Evolutionary conservation across 23 tunicate species (phyloP).

Genomic region (Trididemnum nubilum): DNA sequence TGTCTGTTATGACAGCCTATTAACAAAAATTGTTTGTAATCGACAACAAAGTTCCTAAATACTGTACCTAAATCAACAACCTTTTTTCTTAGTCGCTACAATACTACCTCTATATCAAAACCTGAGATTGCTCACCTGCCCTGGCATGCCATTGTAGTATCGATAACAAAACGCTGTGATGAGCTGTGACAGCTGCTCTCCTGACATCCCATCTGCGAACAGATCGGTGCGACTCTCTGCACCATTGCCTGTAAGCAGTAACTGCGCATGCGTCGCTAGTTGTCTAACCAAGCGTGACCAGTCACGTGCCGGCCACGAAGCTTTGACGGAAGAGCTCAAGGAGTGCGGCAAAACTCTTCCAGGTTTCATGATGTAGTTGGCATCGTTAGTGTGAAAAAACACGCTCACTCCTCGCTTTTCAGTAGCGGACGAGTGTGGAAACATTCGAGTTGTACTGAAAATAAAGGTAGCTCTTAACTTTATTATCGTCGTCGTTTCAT

Average conservation of each 20-base stretch:
- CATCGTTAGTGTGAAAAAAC: constrained; percentile 31
- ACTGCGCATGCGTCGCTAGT: constrained; percentile 8
- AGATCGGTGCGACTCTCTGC: background rate
- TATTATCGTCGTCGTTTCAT: too few relatives aligned
- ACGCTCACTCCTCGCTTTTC: background rate
- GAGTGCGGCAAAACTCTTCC: background rate
- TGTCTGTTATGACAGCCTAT: too few relatives aligned
- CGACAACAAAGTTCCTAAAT: too few relatives aligned
- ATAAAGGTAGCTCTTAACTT: background rate
- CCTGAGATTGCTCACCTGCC: constrained; percentile 20
- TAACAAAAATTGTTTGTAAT: too few relatives aligned
- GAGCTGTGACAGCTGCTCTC: background rate
- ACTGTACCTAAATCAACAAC: too few relatives aligned
- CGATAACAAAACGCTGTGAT: constrained; percentile 26
- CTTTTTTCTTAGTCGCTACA: too few relatives aligned
- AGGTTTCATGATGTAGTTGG: background rate
- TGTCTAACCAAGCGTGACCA: constrained; percentile 24
- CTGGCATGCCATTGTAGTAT: constrained; percentile 26
- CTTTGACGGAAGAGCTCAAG: background rate
- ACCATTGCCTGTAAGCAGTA: background rate
- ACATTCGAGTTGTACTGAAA: constrained; percentile 20
- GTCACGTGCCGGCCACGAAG: constrained; percentile 26
- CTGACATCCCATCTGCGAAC: background rate
- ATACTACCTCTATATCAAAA: too few relatives aligned
- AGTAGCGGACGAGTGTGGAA: constrained; percentile 6